These are phyloP conservation scores for Aphodius granarius DNA, from an alignment of 2,888 invertebrate genomes.

Conservation along the genomic window DNA sequence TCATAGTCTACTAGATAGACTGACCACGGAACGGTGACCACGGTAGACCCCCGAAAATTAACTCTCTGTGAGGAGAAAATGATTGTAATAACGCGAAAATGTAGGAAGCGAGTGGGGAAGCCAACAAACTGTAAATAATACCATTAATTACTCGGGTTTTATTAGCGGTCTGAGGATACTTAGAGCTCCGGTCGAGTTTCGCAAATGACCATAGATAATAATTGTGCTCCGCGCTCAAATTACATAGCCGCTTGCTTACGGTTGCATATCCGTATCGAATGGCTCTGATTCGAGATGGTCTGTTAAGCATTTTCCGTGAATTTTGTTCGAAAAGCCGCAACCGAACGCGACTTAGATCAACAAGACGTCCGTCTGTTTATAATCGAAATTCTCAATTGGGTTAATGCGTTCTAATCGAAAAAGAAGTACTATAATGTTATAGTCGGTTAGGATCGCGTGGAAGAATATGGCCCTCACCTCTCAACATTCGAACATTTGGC, in stretches of 20 bases:
- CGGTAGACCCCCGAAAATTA: background rate
- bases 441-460: no score
- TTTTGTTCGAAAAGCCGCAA: background rate
- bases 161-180: background rate
- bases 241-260: background rate
- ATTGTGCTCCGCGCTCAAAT: background rate
- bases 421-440: no score
- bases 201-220: background rate
- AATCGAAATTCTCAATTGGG: no score
- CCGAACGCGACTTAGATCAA: no score
- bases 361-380: no score
- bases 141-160: constrained; percentile 2
- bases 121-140: constrained; percentile 8
- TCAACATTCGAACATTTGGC: no score
- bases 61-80: background rate
- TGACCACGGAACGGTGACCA: background rate
- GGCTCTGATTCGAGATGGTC: constrained; percentile 7
- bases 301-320: constrained; percentile 11
- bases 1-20: constrained; percentile 24
- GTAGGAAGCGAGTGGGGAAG: background rate
- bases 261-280: constrained; percentile 14
- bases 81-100: background rate
- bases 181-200: background rate
- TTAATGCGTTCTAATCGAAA: no score
- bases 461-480: no score